Evolutionary conservation across 2,797 vertebrate species (phyloP).

Genomic region (Pseudotriccus pelzelni): DNA sequence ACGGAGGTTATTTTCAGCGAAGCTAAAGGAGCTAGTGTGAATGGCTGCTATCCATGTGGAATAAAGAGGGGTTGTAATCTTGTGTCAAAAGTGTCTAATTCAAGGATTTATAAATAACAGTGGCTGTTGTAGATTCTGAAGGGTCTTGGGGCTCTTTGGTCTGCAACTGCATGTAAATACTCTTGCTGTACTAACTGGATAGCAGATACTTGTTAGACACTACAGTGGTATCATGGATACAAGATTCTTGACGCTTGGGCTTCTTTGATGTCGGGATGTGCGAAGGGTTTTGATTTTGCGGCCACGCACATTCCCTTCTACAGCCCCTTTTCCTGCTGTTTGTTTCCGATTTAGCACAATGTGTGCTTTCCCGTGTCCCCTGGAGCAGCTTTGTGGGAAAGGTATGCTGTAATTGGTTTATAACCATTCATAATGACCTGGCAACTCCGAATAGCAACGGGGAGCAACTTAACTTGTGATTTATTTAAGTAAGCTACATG

Average conservation of each 20-base stretch:
- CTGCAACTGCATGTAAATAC: slow-evolving; percentile 11
- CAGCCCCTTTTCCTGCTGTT: background rate
- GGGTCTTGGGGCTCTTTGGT: slow-evolving; percentile 24
- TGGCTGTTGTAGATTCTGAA: background rate
- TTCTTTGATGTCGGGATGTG: slow-evolving; percentile 17
- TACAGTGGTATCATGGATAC: slow-evolving; percentile 1
- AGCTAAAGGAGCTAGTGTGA: background rate
- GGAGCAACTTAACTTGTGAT: slow-evolving; percentile 62
- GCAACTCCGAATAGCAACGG: slow-evolving; percentile 53
- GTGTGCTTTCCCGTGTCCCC: background rate
- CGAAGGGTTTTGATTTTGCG: background rate
- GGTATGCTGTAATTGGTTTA: slow-evolving; percentile 56
- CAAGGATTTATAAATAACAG: slow-evolving; percentile 34
- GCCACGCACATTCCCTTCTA: background rate
- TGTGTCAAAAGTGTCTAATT: slow-evolving; percentile 26
- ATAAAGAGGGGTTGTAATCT: slow-evolving; percentile 27
- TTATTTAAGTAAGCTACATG: slow-evolving; percentile 61
- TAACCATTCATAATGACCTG: slow-evolving; percentile 51
- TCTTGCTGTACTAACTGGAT: background rate
- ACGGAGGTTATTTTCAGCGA: background rate
- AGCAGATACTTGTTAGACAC: slow-evolving; percentile 35
- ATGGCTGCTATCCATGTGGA: background rate
- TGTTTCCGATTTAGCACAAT: slow-evolving; percentile 7
- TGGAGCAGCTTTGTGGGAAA: slow-evolving; percentile 56
- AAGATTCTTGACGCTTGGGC: background rate